phyloP scores from a whole-genome alignment of 2,797 vertebrate genomes.

The Macropus fuliginosus region DNA sequence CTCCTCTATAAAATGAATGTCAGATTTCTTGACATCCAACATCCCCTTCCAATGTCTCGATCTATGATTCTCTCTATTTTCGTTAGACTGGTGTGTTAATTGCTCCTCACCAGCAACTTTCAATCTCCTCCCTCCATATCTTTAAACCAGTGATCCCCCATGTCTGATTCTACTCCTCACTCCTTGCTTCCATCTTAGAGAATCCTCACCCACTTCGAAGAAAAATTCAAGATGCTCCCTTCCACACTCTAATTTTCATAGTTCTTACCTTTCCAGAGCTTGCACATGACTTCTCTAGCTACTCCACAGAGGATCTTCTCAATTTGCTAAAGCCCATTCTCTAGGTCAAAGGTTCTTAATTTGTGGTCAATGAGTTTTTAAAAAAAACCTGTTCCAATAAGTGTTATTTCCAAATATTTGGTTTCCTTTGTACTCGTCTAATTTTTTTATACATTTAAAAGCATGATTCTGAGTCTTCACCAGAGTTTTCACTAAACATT shows the following conservation, averaged over 20 bases:
- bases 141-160: not conserved
- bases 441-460: not conserved
- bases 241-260: not conserved
- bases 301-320: not conserved
- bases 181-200: not conserved
- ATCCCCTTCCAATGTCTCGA: not conserved
- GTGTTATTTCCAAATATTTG: not conserved
- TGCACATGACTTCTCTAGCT: not conserved
- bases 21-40: not conserved
- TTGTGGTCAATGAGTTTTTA: not conserved
- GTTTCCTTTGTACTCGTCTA: not conserved
- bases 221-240: not conserved
- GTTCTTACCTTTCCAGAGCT: not conserved
- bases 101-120: not conserved
- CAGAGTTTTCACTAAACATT: no score
- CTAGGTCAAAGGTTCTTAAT: not conserved
- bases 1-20: not conserved
- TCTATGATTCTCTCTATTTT: not conserved
- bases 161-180: not conserved
- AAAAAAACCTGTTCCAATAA: not conserved
- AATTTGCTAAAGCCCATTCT: not conserved
- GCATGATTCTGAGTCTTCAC: not conserved
- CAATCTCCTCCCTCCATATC: not conserved
- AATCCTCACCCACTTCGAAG: not conserved
- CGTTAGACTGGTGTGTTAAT: not conserved